Evolutionary conservation across 2,888 invertebrate species (phyloP).

Genomic region (Clusia tigrina): DNA sequence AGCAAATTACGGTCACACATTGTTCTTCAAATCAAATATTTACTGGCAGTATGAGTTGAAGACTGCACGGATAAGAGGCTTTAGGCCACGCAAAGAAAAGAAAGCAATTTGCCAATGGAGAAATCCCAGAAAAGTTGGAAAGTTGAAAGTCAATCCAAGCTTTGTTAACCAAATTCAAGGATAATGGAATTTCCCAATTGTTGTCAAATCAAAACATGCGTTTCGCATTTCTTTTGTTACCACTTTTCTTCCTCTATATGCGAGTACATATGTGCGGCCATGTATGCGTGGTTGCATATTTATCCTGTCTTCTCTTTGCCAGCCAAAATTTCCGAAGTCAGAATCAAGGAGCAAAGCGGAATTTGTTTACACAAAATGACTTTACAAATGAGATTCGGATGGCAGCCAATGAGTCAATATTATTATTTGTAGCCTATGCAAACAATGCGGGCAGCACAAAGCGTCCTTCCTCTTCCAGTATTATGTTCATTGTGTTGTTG

Average conservation of each 20-base stretch:
- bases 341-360: slow-evolving; percentile 33
- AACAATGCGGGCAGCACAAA: slow-evolving; percentile 35
- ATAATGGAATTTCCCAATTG: slow-evolving; percentile 39
- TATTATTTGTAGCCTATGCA: slow-evolving; percentile 48
- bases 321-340: slow-evolving; percentile 30
- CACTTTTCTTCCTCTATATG: neutral
- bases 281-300: neutral
- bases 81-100: neutral
- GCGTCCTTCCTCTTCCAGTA: slow-evolving; percentile 11
- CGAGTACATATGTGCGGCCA: too few species aligned
- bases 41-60: too few species aligned
- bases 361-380: slow-evolving; percentile 60
- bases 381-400: slow-evolving; percentile 59
- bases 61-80: too few species aligned
- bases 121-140: slow-evolving; percentile 39
- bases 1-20: too few species aligned
- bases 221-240: slow-evolving; percentile 35
- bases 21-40: too few species aligned
- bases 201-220: slow-evolving; percentile 56
- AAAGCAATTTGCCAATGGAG: neutral
- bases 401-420: slow-evolving; percentile 53
- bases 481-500: neutral
- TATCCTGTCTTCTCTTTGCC: slow-evolving; percentile 9
- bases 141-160: slow-evolving; percentile 56
- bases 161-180: slow-evolving; percentile 27